Conservation (phyloP, 2,113 vertebrate species). For the Python bivittatus region DNA sequence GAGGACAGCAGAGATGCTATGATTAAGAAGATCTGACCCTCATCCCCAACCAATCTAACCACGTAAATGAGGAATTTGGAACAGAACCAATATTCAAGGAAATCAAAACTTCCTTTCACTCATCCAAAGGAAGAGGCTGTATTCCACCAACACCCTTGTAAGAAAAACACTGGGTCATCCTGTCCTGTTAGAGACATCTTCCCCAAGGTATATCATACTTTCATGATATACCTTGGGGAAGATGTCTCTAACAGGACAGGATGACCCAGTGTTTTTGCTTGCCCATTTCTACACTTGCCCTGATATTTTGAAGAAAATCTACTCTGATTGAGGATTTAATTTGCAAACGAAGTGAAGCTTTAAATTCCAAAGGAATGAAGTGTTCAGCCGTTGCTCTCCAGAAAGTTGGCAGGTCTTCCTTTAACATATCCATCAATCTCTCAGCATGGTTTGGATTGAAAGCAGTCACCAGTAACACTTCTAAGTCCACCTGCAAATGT, state of each 20-base stretch:
- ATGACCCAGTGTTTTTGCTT: too few relatives aligned
- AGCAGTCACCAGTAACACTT: background rate
- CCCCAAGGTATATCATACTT: too few relatives aligned
- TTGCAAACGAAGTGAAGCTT: slow-evolving; percentile 1
- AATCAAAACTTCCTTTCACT: too few relatives aligned
- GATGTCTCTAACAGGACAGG: too few relatives aligned
- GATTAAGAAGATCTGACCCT: background rate
- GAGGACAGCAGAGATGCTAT: background rate
- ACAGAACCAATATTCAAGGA: too few relatives aligned
- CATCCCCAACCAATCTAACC: background rate
- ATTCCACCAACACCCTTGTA: too few relatives aligned
- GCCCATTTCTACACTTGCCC: background rate
- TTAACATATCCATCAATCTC: background rate
- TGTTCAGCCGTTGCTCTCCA: slow-evolving; percentile 2
- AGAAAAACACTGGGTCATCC: too few relatives aligned
- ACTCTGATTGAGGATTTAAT: slow-evolving; percentile 9
- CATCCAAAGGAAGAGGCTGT: too few relatives aligned
- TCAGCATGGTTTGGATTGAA: slow-evolving; percentile 4
- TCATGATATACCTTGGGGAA: too few relatives aligned
- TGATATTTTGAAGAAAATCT: background rate
- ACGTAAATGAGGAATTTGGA: background rate
- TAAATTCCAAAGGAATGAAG: background rate
- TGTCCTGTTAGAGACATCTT: too few relatives aligned
- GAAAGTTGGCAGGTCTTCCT: slow-evolving; percentile 16
- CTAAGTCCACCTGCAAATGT: background rate